phyloP scores from a whole-genome alignment of 2,888 invertebrate species.

The Drosophila conformis region DNA sequence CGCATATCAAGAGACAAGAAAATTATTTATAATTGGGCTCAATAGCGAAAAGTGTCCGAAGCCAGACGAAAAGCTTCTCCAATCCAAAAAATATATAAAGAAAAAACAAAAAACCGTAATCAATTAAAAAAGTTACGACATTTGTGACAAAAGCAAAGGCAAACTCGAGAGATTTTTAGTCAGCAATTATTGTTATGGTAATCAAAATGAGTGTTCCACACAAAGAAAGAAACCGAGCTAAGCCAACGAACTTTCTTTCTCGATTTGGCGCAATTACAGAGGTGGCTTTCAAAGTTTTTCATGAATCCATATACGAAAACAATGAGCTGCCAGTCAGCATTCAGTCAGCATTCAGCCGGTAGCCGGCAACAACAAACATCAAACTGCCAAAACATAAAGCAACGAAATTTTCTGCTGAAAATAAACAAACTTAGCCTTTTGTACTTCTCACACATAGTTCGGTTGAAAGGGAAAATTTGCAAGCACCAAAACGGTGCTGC shows the following conservation, averaged over 20 bases:
- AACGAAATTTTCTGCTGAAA: slow-evolving; percentile 57
- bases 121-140: slow-evolving; percentile 20
- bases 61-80: slow-evolving; percentile 19
- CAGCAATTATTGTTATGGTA: slow-evolving; percentile 47
- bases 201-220: slow-evolving; percentile 24
- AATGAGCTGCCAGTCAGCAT: slow-evolving; percentile 59
- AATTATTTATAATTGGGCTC: slow-evolving; percentile 7
- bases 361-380: slow-evolving; percentile 18
- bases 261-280: slow-evolving; percentile 27
- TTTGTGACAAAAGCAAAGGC: slow-evolving; percentile 25
- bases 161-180: slow-evolving; percentile 20
- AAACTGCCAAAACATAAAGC: slow-evolving; percentile 34
- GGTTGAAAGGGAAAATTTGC: slow-evolving; percentile 54
- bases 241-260: slow-evolving; percentile 48
- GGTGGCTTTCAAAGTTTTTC: slow-evolving; percentile 70
- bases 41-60: slow-evolving; percentile 19
- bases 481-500: slow-evolving; percentile 49
- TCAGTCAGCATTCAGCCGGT: slow-evolving; percentile 44
- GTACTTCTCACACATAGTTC: slow-evolving; percentile 25
- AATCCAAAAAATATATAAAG: rapidly evolving
- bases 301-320: slow-evolving; percentile 72
- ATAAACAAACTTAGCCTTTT: slow-evolving; percentile 64
- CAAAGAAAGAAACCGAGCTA: neutral
- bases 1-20: slow-evolving; percentile 6
- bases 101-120: slow-evolving; percentile 13